Conservation (phyloP, 2,113 vertebrate species). For the Cryptoleucopteryx plumbea region DNA sequence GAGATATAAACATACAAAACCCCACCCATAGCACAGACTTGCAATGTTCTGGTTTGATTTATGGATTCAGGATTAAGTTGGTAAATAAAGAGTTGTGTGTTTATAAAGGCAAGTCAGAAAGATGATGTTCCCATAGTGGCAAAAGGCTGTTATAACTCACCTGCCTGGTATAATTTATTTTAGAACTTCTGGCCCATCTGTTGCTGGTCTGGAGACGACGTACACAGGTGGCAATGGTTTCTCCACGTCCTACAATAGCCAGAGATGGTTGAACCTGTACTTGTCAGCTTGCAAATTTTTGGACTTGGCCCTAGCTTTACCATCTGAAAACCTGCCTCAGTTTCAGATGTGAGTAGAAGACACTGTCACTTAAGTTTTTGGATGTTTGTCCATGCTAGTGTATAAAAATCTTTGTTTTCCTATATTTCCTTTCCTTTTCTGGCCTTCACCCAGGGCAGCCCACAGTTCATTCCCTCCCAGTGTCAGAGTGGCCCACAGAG, state of each 20-base stretch:
- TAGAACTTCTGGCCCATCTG: slow-evolving; percentile 92
- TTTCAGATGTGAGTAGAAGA: slow-evolving; percentile 94
- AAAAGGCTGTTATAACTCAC: background rate
- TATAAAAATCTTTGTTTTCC: background rate
- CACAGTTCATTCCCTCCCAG: background rate
- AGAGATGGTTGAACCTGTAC: slow-evolving; percentile 98
- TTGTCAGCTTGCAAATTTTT: slow-evolving; percentile 97
- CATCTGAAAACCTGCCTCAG: slow-evolving; percentile 96
- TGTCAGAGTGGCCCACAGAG: background rate
- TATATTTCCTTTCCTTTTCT: background rate
- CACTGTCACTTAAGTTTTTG: background rate
- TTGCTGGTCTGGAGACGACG: slow-evolving; percentile 93
- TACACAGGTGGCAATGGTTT: slow-evolving; percentile 97
- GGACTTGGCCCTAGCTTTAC: slow-evolving; percentile 93
- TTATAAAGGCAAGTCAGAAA: background rate
- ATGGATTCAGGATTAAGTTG: background rate
- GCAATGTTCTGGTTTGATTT: background rate
- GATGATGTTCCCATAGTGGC: background rate
- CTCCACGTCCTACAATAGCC: slow-evolving; percentile 98
- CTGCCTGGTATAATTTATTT: background rate
- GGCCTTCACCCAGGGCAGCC: background rate
- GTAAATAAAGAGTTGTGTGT: background rate
- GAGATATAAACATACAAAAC: background rate
- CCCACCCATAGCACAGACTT: background rate
- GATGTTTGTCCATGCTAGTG: background rate